A percentile compares a stretch with the other conserved stretches of the same genome.
These are phyloP conservation scores for Daubentonia madagascariensis DNA, from an alignment of 2,113 vertebrate species.

Conservation along the genomic window DNA sequence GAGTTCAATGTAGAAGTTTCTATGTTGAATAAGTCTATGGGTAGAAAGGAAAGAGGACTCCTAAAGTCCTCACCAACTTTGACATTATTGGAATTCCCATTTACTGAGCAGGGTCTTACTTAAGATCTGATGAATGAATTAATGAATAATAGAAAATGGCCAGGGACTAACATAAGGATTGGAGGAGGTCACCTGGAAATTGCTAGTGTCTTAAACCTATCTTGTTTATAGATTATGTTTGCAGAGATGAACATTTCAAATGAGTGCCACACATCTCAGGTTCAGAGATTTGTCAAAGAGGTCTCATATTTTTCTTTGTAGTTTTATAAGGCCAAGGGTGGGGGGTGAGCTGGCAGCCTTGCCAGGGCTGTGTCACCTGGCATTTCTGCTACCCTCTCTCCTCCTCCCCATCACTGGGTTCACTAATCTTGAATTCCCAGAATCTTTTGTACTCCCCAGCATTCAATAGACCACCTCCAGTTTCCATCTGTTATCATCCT, in stretches of 20 bases:
- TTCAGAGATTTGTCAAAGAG: not conserved
- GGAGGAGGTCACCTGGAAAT: not conserved
- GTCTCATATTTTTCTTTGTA: not conserved
- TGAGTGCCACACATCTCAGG: not conserved
- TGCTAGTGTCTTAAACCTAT: not conserved
- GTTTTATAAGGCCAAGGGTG: not conserved
- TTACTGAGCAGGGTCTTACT: not conserved
- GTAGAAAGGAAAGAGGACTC: not conserved
- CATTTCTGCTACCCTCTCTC: not conserved
- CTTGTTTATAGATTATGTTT: not conserved
- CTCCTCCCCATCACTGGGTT: not conserved
- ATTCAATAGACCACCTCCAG: not conserved
- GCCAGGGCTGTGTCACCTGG: not conserved
- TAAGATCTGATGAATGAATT: not conserved
- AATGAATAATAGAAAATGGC: not conserved
- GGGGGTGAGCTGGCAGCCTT: no score
- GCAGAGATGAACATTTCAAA: not conserved
- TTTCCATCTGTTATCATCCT: not conserved
- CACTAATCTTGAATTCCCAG: not conserved
- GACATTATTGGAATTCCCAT: not conserved
- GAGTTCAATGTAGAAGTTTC: not conserved
- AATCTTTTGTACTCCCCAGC: not conserved
- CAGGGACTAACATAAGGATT: not conserved
- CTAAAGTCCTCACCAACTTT: not conserved
- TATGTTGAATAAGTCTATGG: not conserved